Conservation (phyloP, 92 coral and sea anemone genomes). For the Palythoa grandis region DNA sequence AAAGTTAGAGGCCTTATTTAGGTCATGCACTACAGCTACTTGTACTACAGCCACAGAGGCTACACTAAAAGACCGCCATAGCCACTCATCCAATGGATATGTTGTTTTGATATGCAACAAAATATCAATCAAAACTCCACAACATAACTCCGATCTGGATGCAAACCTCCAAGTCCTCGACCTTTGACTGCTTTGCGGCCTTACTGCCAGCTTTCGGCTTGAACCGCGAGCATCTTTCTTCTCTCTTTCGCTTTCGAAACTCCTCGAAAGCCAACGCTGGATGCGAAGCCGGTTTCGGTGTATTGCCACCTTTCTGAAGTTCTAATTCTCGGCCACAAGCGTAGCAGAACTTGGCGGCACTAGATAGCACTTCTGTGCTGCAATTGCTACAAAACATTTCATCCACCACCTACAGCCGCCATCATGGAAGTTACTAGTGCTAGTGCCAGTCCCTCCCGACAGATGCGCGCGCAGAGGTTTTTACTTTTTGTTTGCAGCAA, state of each 20-base stretch:
- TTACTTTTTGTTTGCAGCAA: slow-evolving; percentile 35
- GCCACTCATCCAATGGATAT: too few species aligned
- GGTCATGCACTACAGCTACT: too few species aligned
- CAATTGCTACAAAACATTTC: slow-evolving; percentile 51
- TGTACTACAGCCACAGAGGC: too few species aligned
- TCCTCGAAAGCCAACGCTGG: slow-evolving; percentile 5
- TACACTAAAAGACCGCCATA: too few species aligned
- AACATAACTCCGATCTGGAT: slow-evolving; percentile 2
- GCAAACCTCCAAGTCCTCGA: slow-evolving; percentile 12
- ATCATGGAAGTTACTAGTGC: slow-evolving; percentile 5
- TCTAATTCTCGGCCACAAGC: background rate
- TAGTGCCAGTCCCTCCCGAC: slow-evolving; percentile 48
- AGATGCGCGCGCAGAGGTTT: slow-evolving; percentile 52
- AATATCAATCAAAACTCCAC: too few species aligned
- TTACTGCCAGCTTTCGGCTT: slow-evolving; percentile 17
- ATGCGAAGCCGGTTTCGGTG: slow-evolving; percentile 1
- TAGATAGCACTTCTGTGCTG: background rate
- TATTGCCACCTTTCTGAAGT: slow-evolving; percentile 6
- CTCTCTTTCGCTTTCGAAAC: slow-evolving; percentile 3
- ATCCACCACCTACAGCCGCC: slow-evolving; percentile 21
- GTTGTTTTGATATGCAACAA: too few species aligned
- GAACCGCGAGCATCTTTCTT: slow-evolving; percentile 14
- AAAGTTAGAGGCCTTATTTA: too few species aligned
- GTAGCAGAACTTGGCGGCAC: too few species aligned
- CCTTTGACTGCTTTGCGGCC: slow-evolving; percentile 20